Evolutionary conservation across 2,113 vertebrate species (phyloP), one percentile per base, ranked within the genome.

Genomic region (Rhabdomys dilectus): DNA sequence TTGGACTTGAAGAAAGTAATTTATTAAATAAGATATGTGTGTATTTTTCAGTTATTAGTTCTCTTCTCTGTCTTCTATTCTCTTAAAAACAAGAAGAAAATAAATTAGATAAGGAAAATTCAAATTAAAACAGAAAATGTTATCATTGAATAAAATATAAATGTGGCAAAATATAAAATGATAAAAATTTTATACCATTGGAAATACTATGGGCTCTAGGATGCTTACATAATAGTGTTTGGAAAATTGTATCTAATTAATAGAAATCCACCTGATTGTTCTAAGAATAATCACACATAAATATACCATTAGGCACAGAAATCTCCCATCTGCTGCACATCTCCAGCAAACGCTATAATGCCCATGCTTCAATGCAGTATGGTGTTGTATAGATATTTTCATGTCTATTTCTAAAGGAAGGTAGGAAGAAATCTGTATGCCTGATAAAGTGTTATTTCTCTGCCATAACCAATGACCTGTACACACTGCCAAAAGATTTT

Each of bases 71-170:
- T 17, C 51, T 88, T 16, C 19, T 82, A 6, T 53, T 82, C 66
- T 66, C 13, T 77, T 77, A 87, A 77, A 6, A 84, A 78, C 48
- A 88, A 78, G 42, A 92, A 84, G 26, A 95, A 96, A 87, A 88
- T 39, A 48, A 80, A 92, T 39, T 62, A 84, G 10, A 42, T 39
- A 31, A 85, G 48, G 12, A 72, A 95, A 89, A 58, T 80, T 26
- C 70, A 84, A 39, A 90, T 96, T 92, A 68, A 89, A 85, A 80
- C 19, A 75, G 31, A 56, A 45, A 86, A 82, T 64, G 42, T 60
- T 80, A 76, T 51, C 15, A 53, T 42, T 77, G 22, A 36, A 15
- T 11, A 45, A 34, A 53, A 45, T 92, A n/a, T 78, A 88, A 91
- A 73, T 90, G 34, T 66, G 36, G 48, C 45, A 81, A 76, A 76